Conservation (phyloP, 2,113 vertebrate genomes). For the Suncus etruscus region DNA sequence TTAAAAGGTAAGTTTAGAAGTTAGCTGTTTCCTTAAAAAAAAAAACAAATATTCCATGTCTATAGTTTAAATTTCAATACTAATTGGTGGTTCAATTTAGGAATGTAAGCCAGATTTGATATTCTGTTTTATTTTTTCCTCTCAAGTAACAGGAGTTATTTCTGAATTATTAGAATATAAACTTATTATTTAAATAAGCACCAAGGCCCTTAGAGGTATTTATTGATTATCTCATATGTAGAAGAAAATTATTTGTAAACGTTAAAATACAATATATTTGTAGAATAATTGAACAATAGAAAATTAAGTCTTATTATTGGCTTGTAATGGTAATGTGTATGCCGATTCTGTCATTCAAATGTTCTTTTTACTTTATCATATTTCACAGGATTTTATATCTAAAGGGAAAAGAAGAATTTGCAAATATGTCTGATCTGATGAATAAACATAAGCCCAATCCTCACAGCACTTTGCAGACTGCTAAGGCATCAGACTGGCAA, state of each 20-base stretch:
- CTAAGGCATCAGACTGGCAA: slow-evolving; percentile 29
- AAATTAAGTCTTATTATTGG: slow-evolving; percentile 50
- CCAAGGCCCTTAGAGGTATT: neutral
- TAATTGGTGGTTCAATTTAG: neutral
- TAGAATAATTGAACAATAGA: neutral
- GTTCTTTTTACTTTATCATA: slow-evolving; percentile 61
- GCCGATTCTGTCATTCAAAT: slow-evolving; percentile 59
- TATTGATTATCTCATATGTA: neutral
- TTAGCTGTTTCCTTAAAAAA: neutral
- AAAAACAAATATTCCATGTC: neutral
- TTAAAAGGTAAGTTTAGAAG: neutral
- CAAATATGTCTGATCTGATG: slow-evolving; percentile 65
- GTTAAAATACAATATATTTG: slow-evolving; percentile 41
- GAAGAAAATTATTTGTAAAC: neutral
- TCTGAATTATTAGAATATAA: neutral
- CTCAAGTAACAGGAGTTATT: neutral
- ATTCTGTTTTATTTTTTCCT: neutral
- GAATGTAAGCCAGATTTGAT: neutral
- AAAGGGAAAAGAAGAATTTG: slow-evolving; percentile 69
- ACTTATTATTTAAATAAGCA: slow-evolving; percentile 42
- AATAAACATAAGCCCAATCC: slow-evolving; percentile 76
- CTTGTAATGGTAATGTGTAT: slow-evolving; percentile 37
- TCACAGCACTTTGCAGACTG: slow-evolving; percentile 58
- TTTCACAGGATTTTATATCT: slow-evolving; percentile 69
- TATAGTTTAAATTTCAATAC: slow-evolving; percentile 7